Evolutionary conservation across 2,797 vertebrate species (phyloP).

Genomic region (Gadopsis marmoratus): DNA sequence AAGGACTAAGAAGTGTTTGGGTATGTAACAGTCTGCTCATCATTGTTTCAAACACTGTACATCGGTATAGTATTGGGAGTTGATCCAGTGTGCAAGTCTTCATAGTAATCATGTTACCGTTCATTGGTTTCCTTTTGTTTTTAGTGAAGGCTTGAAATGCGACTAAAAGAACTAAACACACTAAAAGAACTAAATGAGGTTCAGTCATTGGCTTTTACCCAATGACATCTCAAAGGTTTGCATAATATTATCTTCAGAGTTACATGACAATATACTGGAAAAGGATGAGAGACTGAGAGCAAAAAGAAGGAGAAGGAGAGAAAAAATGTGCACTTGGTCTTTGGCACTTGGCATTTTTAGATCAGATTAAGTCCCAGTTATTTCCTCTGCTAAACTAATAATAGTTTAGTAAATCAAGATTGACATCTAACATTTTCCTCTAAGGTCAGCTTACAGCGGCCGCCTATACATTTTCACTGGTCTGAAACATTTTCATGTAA

Average conservation of each 20-base stretch:
- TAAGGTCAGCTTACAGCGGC: background rate
- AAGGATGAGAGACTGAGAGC: background rate
- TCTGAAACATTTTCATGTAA: slow-evolving; percentile 19
- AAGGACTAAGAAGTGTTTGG: background rate
- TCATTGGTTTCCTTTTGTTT: background rate
- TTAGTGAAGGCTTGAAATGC: background rate
- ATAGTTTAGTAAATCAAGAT: slow-evolving; percentile 16
- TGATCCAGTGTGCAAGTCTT: background rate
- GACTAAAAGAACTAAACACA: background rate
- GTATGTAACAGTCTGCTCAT: background rate
- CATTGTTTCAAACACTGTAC: background rate
- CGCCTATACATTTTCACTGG: background rate
- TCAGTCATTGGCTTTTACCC: background rate
- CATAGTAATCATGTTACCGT: background rate
- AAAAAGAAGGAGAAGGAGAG: background rate
- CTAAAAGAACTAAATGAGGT: too few relatives aligned
- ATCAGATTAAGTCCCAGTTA: background rate
- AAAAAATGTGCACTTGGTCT: background rate
- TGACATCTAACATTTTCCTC: slow-evolving; percentile 22
- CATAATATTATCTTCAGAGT: background rate
- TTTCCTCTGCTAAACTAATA: slow-evolving; percentile 21
- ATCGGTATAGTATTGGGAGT: background rate
- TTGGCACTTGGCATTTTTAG: background rate
- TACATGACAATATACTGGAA: background rate
- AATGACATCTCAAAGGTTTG: background rate